Evolutionary conservation across 2,888 invertebrate genomes (phyloP).

Genomic region (Orthosia gothica): DNA sequence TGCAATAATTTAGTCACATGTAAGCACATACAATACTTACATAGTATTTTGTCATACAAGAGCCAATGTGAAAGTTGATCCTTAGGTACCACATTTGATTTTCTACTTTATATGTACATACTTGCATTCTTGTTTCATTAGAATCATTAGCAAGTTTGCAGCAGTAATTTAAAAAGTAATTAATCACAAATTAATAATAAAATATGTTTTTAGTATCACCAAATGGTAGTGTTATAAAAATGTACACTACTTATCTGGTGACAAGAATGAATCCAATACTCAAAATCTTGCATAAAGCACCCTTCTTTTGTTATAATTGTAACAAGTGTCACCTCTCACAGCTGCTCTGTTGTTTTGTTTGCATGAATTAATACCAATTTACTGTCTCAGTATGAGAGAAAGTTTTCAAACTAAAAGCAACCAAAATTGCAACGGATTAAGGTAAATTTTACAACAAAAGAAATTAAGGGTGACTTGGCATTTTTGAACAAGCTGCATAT

Average conservation of each 20-base stretch:
- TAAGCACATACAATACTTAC: not conserved
- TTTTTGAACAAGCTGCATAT: slow-evolving; percentile 39
- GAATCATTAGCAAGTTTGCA: not conserved
- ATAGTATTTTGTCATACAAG: not conserved
- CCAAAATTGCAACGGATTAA: slow-evolving; percentile 32
- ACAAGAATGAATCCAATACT: not conserved
- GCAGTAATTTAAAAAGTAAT: too few species aligned
- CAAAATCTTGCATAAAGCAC: slow-evolving; percentile 12
- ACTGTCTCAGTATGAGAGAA: slow-evolving; percentile 36
- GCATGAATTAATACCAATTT: slow-evolving; percentile 55
- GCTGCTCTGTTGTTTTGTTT: slow-evolving; percentile 54
- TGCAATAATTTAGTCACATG: not conserved
- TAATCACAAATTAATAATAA: not conserved
- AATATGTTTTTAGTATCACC: not conserved
- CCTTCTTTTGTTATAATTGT: slow-evolving; percentile 22
- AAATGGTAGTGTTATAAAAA: not conserved
- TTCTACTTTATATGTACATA: too few species aligned
- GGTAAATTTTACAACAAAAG: slow-evolving; percentile 38
- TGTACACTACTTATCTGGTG: too few species aligned
- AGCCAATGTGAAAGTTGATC: not conserved
- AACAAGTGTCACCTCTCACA: slow-evolving; percentile 39
- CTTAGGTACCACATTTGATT: not conserved
- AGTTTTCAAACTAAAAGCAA: slow-evolving; percentile 43
- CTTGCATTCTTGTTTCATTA: not conserved
- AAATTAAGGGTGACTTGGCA: slow-evolving; percentile 59